A percentile compares a stretch with the other conserved stretches of the same genome.
Conservation (phyloP, 1,140 invertebrate genomes). For the Ceratoteleas bidentatus region DNA sequence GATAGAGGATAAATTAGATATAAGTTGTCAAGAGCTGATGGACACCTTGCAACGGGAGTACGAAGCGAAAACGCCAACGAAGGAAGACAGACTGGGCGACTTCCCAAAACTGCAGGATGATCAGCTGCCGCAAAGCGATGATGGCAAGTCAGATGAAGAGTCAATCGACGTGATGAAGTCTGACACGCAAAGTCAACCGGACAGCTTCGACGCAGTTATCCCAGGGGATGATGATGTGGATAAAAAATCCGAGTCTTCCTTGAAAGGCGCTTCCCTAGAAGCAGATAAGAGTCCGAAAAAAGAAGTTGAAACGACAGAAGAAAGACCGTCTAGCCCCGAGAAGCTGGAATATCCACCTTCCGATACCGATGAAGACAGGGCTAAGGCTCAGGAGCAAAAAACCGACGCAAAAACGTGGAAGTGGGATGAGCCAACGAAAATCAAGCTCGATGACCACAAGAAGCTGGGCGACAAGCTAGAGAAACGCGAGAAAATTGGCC, state of each 20-base stretch:
- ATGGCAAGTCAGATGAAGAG: constrained; percentile 51
- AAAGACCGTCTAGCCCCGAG: not conserved
- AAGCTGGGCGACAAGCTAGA: constrained; percentile 63
- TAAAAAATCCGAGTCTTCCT: constrained; percentile 51
- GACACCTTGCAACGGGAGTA: constrained; percentile 76
- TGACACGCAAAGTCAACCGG: constrained; percentile 56
- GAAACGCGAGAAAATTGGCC: constrained; percentile 63
- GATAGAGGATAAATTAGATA: constrained; percentile 76
- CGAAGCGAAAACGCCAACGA: constrained; percentile 75
- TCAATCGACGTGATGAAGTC: constrained; percentile 51
- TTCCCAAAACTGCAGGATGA: constrained; percentile 42
- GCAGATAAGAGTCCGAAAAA: constrained; percentile 39
- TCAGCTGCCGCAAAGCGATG: constrained; percentile 29
- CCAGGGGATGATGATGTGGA: constrained; percentile 43
- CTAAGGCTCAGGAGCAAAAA: constrained; percentile 49
- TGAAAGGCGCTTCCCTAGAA: constrained; percentile 47
- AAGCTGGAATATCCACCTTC: constrained; percentile 15
- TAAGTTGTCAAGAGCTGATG: constrained; percentile 78
- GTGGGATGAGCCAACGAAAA: constrained; percentile 50
- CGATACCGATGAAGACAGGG: constrained; percentile 24
- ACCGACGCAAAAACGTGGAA: constrained; percentile 58
- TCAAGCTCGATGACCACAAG: constrained; percentile 67
- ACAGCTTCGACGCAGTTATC: constrained; percentile 59
- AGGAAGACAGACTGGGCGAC: constrained; percentile 64
- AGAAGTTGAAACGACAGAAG: constrained; percentile 21